These are phyloP conservation scores for Ctenosaura bakeri DNA, from an alignment of 2,797 vertebrate genomes.

Conservation along the genomic window DNA sequence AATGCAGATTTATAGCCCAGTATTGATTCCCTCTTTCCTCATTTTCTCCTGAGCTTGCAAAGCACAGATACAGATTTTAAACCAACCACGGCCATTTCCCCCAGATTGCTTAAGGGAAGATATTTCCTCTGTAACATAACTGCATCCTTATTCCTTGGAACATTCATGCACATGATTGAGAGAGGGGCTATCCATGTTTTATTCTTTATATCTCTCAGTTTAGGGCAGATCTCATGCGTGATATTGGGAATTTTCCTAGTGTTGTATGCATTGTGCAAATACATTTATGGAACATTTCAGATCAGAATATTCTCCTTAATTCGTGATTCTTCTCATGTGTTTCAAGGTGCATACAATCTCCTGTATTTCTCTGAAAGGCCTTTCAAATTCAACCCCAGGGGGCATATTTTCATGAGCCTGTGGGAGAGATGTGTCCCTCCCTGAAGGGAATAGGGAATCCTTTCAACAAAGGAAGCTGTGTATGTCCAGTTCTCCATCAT, in stretches of 20 bases:
- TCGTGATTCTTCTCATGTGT: not conserved
- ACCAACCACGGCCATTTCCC: slow-evolving; percentile 42
- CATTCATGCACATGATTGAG: not conserved
- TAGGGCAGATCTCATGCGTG: not conserved
- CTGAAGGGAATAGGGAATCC: not conserved
- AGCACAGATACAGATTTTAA: slow-evolving; percentile 59
- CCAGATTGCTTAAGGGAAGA: slow-evolving; percentile 25
- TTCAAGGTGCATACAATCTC: not conserved
- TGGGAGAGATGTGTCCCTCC: not conserved
- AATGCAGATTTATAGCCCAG: slow-evolving; percentile 85
- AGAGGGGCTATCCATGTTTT: not conserved
- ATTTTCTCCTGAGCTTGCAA: slow-evolving; percentile 63
- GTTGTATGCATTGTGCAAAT: not conserved
- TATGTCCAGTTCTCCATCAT: not conserved
- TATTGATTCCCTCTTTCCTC: slow-evolving; percentile 82
- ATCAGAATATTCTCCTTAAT: slow-evolving; percentile 2
- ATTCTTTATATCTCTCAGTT: not conserved
- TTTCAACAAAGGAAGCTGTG: not conserved
- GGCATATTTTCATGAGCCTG: not conserved
- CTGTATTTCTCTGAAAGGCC: not conserved
- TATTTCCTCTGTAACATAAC: not conserved
- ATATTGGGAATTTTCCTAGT: not conserved
- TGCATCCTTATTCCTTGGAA: not conserved
- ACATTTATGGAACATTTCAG: not conserved
- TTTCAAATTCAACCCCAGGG: not conserved